These are phyloP conservation scores for Timema podura DNA, from an alignment of 2,888 invertebrate genomes.

Conservation along the genomic window DNA sequence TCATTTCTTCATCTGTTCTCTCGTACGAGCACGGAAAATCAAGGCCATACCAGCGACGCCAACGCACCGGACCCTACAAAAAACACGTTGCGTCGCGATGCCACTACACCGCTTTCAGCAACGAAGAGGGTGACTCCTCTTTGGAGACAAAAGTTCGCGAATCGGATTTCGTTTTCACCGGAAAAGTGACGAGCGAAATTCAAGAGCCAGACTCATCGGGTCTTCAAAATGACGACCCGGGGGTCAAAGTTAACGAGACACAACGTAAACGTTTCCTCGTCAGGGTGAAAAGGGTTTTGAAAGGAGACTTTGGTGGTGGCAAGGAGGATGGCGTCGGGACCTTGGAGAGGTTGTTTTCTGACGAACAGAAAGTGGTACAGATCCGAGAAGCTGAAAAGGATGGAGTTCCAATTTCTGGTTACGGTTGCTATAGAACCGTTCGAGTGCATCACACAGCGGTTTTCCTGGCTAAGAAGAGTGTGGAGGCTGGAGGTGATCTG, in stretches of 20 bases:
- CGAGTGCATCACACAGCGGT: slow-evolving; percentile 30
- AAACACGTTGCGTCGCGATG: no score
- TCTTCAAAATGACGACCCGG: no score
- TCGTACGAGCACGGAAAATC: no score
- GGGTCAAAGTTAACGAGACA: no score
- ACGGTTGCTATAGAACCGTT: slow-evolving; percentile 18
- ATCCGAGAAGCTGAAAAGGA: not conserved
- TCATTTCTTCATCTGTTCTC: no score
- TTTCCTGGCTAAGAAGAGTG: slow-evolving; percentile 26
- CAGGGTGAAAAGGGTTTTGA: not conserved
- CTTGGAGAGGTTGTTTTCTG: not conserved
- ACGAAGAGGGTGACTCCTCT: no score
- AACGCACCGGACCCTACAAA: no score
- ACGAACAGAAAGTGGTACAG: not conserved
- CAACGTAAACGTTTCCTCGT: not conserved
- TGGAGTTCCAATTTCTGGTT: no score
- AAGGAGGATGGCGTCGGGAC: not conserved
- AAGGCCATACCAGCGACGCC: no score
- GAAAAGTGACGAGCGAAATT: not conserved
- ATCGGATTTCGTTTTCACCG: not conserved
- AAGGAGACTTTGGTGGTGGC: not conserved
- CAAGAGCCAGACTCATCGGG: not conserved
- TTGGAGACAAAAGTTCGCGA: not conserved
- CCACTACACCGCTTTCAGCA: no score
- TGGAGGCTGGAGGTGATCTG: slow-evolving; percentile 6